Conservation (phyloP, 2,888 invertebrate genomes). For the Eulithis prunata region DNA sequence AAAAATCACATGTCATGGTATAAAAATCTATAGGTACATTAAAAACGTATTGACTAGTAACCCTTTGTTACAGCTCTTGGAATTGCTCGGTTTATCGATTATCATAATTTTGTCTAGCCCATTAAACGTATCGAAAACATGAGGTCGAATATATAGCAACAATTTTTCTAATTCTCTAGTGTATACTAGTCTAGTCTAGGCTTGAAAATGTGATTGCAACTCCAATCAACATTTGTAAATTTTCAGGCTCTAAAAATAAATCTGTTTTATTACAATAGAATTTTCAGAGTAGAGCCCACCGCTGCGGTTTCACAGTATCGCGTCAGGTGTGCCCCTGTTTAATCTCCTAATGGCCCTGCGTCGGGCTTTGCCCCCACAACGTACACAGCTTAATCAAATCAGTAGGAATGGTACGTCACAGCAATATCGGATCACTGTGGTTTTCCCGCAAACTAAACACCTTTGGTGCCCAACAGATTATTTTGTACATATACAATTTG, state of each 20-base stretch:
- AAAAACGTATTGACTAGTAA: too few relatives aligned
- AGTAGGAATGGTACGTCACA: conserved; percentile 18
- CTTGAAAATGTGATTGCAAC: not conserved
- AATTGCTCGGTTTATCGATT: too few relatives aligned
- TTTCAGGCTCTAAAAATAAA: conserved; percentile 1
- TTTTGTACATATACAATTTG: too few relatives aligned
- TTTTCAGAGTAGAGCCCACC: conserved; percentile 34
- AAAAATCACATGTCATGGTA: too few relatives aligned
- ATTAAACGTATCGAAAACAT: too few relatives aligned
- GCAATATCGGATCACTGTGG: conserved; percentile 1
- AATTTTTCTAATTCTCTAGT: too few relatives aligned
- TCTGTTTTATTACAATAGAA: not conserved
- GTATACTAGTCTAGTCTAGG: too few relatives aligned
- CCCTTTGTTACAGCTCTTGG: too few relatives aligned
- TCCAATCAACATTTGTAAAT: not conserved
- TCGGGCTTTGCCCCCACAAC: conserved; percentile 47
- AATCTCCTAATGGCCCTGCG: conserved; percentile 72
- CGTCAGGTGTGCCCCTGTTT: conserved; percentile 71
- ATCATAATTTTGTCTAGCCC: too few relatives aligned
- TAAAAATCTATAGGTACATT: too few relatives aligned
- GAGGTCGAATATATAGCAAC: too few relatives aligned
- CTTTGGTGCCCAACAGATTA: too few relatives aligned
- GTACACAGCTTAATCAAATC: conserved; percentile 27
- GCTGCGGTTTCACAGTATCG: conserved; percentile 56
- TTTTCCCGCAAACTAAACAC: not conserved